A percentile compares a stretch with the other conserved stretches of the same genome.
Evolutionary conservation across 2,888 invertebrate species (phyloP).

Genomic region (Drosophila lutescens): DNA sequence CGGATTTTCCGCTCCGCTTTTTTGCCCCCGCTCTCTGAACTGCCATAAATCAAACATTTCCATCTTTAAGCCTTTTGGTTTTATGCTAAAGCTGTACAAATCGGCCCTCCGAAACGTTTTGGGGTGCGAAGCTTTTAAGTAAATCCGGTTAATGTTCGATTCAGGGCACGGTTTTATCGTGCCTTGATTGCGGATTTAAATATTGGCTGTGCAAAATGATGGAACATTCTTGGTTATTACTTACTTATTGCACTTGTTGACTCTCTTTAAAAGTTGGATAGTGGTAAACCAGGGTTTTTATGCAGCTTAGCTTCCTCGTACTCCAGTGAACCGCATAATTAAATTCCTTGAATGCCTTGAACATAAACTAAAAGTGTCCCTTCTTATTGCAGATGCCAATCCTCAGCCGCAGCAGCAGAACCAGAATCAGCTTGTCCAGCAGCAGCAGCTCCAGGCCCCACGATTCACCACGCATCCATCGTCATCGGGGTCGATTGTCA

Average conservation of each 20-base stretch:
- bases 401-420: constrained; percentile 41
- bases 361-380: constrained; percentile 17
- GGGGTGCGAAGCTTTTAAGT: constrained; percentile 20
- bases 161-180: constrained; percentile 8
- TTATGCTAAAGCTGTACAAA: constrained; percentile 22
- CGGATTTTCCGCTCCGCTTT: constrained; percentile 1
- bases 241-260: background rate
- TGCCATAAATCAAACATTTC: constrained; percentile 35
- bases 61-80: constrained; percentile 25
- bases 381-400: constrained; percentile 55
- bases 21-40: constrained; percentile 5
- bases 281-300: too few species aligned
- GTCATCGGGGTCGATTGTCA: constrained; percentile 93
- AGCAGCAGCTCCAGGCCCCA: constrained; percentile 88
- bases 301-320: background rate
- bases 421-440: constrained; percentile 34
- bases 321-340: background rate
- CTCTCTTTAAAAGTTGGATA: too few species aligned
- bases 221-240: background rate
- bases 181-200: constrained; percentile 4
- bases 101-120: constrained; percentile 4
- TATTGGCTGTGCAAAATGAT: background rate
- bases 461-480: constrained; percentile 94
- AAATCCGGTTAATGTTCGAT: constrained; percentile 27
- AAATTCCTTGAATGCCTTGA: constrained; percentile 11